Conservation (phyloP, 2,888 invertebrate species). For the Leptogaster cylindrica region DNA sequence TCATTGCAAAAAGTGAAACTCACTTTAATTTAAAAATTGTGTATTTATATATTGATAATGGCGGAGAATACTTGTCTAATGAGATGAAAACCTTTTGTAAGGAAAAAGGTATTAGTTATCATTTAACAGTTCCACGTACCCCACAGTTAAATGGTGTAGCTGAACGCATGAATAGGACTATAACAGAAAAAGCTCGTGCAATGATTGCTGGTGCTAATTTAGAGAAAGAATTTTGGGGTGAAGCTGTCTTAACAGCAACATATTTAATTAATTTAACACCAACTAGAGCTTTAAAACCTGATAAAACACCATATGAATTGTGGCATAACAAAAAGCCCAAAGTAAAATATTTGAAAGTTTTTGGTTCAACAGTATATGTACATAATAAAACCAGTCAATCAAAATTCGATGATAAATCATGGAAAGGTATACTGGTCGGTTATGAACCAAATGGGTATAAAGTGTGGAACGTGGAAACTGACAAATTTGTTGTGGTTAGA, state of each 20-base stretch:
- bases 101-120: constrained; percentile 53
- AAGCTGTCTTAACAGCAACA: constrained; percentile 55
- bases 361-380: constrained; percentile 53
- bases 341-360: constrained; percentile 52
- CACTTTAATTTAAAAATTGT: constrained; percentile 52
- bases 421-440: constrained; percentile 54
- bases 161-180: constrained; percentile 56
- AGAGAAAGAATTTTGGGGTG: constrained; percentile 55
- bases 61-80: constrained; percentile 53
- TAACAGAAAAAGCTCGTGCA: constrained; percentile 56
- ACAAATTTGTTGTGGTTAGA: constrained; percentile 52
- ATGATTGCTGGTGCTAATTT: constrained; percentile 52
- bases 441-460: constrained; percentile 56
- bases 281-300: constrained; percentile 51
- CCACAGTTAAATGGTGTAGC: constrained; percentile 57
- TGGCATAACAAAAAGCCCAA: constrained; percentile 56
- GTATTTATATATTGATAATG: constrained; percentile 54
- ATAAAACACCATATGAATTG: constrained; percentile 55
- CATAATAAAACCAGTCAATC: constrained; percentile 53
- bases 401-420: constrained; percentile 55
- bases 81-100: constrained; percentile 54
- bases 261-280: constrained; percentile 55
- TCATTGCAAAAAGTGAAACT: constrained; percentile 48
- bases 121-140: constrained; percentile 58
- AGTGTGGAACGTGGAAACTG: constrained; percentile 52